Base-by-base conservation (phyloP, 2,888 invertebrate genomes). In the Caenorhabditis sp. region DNA sequence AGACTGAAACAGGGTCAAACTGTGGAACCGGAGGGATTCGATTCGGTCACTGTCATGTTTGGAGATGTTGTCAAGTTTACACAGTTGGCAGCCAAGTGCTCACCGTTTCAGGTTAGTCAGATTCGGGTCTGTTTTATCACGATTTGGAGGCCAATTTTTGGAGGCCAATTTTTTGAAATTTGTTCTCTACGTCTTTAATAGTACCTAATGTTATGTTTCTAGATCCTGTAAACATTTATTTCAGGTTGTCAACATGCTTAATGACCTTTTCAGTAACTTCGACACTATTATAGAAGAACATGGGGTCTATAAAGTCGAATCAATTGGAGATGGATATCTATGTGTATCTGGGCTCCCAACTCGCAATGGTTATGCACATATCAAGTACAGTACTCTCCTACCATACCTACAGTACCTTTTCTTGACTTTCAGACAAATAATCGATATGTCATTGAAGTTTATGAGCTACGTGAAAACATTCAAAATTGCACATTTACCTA, bases 21-120 rank as follows among this genome's bases (percentile, higher is more conserved):
- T 1, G 85, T 85, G 1, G 82, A 83, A 56, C 85, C 85, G n/a
- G 85, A 85, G 69, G 75, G 83, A 4, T 85, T 82, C 63, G 84
- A 84, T 36, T 61, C 59, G 8, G 85, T 85, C 1, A 83, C 85
- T 1, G 78, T 85, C 14, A 85, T 85, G 76, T 85, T 85, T 70
- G 84, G 78, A 8, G 85, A 86, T 61, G 77, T 86, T 12, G 86
- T 86, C 49, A 81, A 82, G 26, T 86, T 86, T 76, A 86, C 86
- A 2, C 71, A 79, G 7, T 66, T 86, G 8, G 81, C 86, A 1
- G 67, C 78, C 21, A 80, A 80, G 58, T 86, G 86, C 67, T 78
- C 85, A 1, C 85, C 85, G 2, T 75, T 85, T 27, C 84, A 86
- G 76, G 83, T 85, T 1, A 59, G 38, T 3, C 3, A 3, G 5